phyloP scores from a whole-genome alignment of 2,797 vertebrate species.

The Parauchenoglanis punctatus region DNA sequence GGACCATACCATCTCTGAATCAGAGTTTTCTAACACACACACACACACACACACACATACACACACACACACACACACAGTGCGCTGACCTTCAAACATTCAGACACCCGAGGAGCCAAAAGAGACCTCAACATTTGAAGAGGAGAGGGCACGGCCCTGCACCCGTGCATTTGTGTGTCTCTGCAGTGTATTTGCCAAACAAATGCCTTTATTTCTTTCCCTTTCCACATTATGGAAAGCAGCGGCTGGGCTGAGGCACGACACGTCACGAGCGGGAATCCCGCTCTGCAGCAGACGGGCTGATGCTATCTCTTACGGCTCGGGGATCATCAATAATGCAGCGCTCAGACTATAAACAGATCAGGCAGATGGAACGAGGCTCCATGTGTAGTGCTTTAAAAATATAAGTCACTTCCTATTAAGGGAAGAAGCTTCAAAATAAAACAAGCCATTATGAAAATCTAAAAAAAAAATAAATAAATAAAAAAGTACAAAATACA shows the following conservation, averaged over 20 bases:
- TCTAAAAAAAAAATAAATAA: too few relatives aligned
- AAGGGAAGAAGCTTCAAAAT: not conserved
- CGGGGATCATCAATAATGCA: not conserved
- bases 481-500: not conserved
- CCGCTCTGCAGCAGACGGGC: not conserved
- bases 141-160: not conserved
- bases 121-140: not conserved
- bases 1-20: not conserved
- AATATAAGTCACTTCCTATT: not conserved
- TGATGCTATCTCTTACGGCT: not conserved
- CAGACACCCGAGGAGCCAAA: not conserved
- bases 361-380: not conserved
- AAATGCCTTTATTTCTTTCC: conserved; percentile 47
- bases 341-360: not conserved
- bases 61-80: not conserved
- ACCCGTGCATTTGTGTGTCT: conserved; percentile 20
- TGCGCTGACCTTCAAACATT: not conserved
- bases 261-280: not conserved
- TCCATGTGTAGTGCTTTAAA: not conserved
- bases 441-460: not conserved
- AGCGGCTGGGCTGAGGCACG: conserved; percentile 3
- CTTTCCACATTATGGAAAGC: conserved; percentile 52
- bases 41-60: not conserved
- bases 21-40: not conserved
- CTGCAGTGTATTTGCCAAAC: conserved; percentile 58